These are phyloP conservation scores for Yasuhikotakia modesta DNA, from an alignment of 2,797 vertebrate genomes.

Conservation along the genomic window DNA sequence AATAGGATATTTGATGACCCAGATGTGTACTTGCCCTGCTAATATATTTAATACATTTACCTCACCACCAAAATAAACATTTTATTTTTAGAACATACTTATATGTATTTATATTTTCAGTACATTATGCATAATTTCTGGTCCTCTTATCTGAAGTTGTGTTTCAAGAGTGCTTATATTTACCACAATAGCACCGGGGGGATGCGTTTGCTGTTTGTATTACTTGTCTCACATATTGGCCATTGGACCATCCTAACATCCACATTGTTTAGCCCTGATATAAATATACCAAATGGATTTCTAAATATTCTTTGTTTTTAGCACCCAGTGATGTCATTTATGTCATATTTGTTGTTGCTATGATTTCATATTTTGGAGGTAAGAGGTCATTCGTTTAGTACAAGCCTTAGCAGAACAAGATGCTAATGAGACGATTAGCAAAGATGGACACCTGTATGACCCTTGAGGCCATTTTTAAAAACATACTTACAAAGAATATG, in stretches of 20 bases:
- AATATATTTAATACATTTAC: no score
- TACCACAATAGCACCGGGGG: no score
- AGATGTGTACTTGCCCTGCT: no score
- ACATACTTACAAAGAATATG: conserved; percentile 83
- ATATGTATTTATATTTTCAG: no score
- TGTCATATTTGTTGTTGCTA: conserved; percentile 55
- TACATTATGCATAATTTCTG: no score
- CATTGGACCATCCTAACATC: neutral
- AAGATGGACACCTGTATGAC: conserved; percentile 49
- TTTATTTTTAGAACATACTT: no score
- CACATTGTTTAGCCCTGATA: neutral
- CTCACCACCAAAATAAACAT: no score
- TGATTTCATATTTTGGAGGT: conserved; percentile 32
- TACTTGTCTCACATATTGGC: no score
- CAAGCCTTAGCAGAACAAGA: conserved; percentile 29
- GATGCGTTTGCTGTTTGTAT: no score
- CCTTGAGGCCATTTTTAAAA: conserved; percentile 37
- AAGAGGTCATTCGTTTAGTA: conserved; percentile 65
- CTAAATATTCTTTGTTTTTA: neutral
- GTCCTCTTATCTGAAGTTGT: no score
- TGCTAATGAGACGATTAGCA: conserved; percentile 55
- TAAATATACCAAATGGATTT: neutral
- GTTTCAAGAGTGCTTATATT: no score
- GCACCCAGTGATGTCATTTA: neutral
- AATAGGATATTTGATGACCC: no score